Base-by-base conservation (phyloP, 2,888 invertebrate species). In the Lutraria lutraria region DNA sequence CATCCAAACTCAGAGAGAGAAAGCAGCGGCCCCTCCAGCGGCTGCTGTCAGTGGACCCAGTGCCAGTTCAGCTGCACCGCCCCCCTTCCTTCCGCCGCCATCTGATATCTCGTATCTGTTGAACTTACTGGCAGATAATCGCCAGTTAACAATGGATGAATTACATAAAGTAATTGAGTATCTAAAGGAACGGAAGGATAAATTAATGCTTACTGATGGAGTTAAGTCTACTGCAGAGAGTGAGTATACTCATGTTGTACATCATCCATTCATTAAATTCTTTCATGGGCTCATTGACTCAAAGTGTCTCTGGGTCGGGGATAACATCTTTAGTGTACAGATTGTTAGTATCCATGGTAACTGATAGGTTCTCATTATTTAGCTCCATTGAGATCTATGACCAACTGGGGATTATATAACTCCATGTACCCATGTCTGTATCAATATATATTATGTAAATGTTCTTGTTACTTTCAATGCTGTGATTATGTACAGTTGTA, bases 111-210 rank as follows among this genome's bases (percentile, higher is more conserved):
- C 94, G 13, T 96, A 96, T 85, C 96, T 98, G 68, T 96, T 99
- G 2, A 98, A 98, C 89, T 97, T 98, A 95, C 97, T 99, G 79
- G 98, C 98, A 0, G 98, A 98, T 95, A 98, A 98, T 94, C 97
- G 98, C 84, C 97, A 95, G 93, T 92, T 97, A 68, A 96, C 95
- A 2, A 81, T 95, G 12, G 95, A 94, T 81, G 96, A 97, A 92
- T 91, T 97, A 83, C 95, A 95, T 52, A 94, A 95, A 87, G 95
- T 97, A 34, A 92, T 96, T 34, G 97, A 84, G 86, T 98, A 98
- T 96, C 96, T 98, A 56, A 97, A 98, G 97, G 98, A 98, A 93
- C 97, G 98, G 89, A 97, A 98, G 60, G 98, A 98, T 93, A 94
- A 94, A 83, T 52, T 93, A 80, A 43, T 93, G 85, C 91, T 92